A percentile compares a stretch with the other conserved stretches of the same genome.
Conservation (phyloP, 2,113 vertebrate genomes). For the Brachirus orientalis region DNA sequence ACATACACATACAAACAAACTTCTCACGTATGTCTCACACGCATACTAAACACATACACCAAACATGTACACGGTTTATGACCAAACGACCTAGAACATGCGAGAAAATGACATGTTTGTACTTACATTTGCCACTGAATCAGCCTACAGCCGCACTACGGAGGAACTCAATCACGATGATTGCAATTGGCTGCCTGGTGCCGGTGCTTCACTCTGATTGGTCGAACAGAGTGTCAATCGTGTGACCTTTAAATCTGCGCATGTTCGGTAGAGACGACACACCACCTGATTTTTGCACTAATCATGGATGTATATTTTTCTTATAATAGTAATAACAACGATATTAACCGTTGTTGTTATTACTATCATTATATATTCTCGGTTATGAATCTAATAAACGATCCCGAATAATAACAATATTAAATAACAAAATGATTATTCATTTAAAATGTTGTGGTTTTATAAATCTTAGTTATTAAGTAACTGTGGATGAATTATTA, state of each 20-base stretch:
- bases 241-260: slow-evolving; percentile 8
- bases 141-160: slow-evolving; percentile 6
- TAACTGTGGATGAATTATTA: too few species aligned
- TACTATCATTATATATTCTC: too few species aligned
- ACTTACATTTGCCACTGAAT: slow-evolving; percentile 57
- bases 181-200: slow-evolving; percentile 43
- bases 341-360: too few species aligned
- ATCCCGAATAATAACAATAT: neutral
- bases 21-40: neutral
- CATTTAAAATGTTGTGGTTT: too few species aligned
- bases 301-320: neutral
- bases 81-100: neutral
- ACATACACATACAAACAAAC: too few species aligned
- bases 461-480: too few species aligned
- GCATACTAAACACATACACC: neutral
- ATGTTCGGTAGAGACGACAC: slow-evolving; percentile 59
- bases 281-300: neutral
- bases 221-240: slow-evolving; percentile 20
- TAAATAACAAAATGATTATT: too few species aligned
- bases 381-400: neutral
- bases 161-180: rapidly evolving
- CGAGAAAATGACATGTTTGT: slow-evolving; percentile 24
- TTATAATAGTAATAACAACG: neutral
- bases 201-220: slow-evolving; percentile 47
- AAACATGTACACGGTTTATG: rapidly evolving